These are phyloP conservation scores for Drosophila nigritarsus DNA, from an alignment of 2,888 invertebrate species.

Conservation along the genomic window DNA sequence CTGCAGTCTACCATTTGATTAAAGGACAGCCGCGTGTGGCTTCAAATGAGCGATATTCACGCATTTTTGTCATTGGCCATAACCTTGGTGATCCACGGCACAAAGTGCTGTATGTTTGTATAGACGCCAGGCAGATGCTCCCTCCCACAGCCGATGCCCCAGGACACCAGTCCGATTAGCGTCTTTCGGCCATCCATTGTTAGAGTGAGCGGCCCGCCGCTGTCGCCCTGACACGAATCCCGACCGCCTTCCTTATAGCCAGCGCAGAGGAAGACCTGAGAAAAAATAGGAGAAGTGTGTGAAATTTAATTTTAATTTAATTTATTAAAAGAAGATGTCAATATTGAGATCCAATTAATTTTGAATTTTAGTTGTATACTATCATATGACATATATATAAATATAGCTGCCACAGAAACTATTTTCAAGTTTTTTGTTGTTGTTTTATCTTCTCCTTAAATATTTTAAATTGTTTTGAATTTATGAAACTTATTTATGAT, in stretches of 20 bases:
- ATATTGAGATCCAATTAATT: neutral
- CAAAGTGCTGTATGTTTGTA: conserved; percentile 96
- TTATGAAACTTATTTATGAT: neutral
- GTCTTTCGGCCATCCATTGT: conserved; percentile 94
- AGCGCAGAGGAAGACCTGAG: conserved; percentile 92
- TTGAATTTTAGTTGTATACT: no score
- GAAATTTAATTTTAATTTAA: neutral
- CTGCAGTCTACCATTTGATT: conserved; percentile 64
- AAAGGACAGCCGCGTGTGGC: conserved; percentile 20
- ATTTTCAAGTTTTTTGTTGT: neutral
- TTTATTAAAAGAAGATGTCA: neutral
- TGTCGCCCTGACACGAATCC: conserved; percentile 91
- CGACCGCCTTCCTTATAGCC: conserved; percentile 95
- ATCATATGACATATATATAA: no score
- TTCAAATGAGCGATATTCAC: conserved; percentile 56
- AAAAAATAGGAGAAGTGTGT: rapidly evolving
- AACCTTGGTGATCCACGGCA: conserved; percentile 95
- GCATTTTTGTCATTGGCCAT: conserved; percentile 86
- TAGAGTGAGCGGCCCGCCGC: conserved; percentile 95
- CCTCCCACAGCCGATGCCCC: conserved; percentile 96
- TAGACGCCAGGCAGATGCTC: conserved; percentile 96
- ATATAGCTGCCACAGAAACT: neutral
- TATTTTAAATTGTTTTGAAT: neutral
- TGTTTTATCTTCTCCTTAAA: neutral
- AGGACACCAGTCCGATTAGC: conserved; percentile 93